Percentiles rank a stretch among this genome's conserved stretches.
Evolutionary conservation across 2,888 invertebrate genomes (phyloP).

Genomic region (Epirrhoe tristata): DNA sequence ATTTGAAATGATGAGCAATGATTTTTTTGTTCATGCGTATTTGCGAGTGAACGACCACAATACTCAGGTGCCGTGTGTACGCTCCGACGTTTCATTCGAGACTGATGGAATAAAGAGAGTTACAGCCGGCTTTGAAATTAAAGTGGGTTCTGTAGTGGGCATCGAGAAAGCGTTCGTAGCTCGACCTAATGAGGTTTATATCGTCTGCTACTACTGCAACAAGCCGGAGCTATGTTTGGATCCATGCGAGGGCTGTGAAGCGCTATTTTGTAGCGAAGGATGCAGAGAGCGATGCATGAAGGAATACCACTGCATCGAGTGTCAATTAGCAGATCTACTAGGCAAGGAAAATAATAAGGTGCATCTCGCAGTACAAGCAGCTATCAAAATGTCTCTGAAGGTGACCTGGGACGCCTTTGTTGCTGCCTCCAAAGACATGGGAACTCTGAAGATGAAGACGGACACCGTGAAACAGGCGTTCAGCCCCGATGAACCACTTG

Average conservation of each 20-base stretch:
- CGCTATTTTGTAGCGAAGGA: constrained; percentile 12
- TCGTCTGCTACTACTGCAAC: constrained; percentile 22
- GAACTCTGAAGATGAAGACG: constrained; percentile 10
- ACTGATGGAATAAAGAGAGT: constrained; percentile 7
- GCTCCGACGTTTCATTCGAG: constrained; percentile 17
- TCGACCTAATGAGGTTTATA: neutral
- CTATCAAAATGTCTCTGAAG: constrained; percentile 22
- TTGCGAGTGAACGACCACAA: constrained; percentile 16
- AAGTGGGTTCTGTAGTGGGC: constrained; percentile 14
- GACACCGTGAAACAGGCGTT: constrained; percentile 13
- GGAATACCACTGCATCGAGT: constrained; percentile 29
- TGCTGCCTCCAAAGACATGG: constrained; percentile 19
- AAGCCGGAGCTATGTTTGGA: neutral
- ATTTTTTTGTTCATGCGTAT: neutral
- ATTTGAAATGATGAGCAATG: neutral
- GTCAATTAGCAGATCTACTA: neutral
- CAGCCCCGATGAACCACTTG: constrained; percentile 4
- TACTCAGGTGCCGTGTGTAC: constrained; percentile 27
- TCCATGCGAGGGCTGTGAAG: constrained; percentile 19
- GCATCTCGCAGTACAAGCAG: neutral
- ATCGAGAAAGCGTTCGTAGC: constrained; percentile 19
- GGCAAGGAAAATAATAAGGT: neutral
- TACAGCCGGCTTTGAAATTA: constrained; percentile 9
- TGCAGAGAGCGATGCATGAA: constrained; percentile 12
- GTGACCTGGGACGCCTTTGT: constrained; percentile 21